Conservation (phyloP, 64 coral and sea anemone genomes). For the Catalaphyllia jardinei region DNA sequence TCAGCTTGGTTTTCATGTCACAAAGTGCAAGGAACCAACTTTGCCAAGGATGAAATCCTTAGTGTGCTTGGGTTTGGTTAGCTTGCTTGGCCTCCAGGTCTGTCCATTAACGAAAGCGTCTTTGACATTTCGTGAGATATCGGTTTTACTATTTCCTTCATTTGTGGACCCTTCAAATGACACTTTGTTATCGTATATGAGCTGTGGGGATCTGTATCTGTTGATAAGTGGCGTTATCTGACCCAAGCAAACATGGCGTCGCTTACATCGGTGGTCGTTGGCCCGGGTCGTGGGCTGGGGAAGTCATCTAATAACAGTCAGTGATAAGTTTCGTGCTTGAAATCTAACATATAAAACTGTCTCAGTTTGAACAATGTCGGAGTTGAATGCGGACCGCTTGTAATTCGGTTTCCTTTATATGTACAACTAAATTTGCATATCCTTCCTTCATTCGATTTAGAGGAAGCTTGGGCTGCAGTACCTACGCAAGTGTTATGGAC, state of each 20-base stretch:
- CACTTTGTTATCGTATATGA: constrained; percentile 41
- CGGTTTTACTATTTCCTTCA: constrained; percentile 18
- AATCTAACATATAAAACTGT: neutral
- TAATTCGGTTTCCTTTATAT: no score
- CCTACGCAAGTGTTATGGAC: no score
- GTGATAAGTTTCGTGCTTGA: neutral
- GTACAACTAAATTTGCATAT: no score
- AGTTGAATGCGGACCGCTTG: neutral
- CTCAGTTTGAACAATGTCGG: neutral
- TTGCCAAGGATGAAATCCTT: neutral
- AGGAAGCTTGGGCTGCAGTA: no score
- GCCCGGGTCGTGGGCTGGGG: constrained; percentile 14
- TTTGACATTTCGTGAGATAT: constrained; percentile 28
- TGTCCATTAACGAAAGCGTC: neutral
- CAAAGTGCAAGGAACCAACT: neutral
- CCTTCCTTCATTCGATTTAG: no score
- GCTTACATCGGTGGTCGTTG: neutral
- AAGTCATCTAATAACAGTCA: constrained; percentile 4
- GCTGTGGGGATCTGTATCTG: constrained; percentile 30
- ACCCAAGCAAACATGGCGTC: neutral
- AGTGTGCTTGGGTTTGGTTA: neutral
- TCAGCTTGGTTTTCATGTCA: neutral
- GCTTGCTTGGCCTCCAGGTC: neutral
- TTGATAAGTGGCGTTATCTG: constrained; percentile 39
- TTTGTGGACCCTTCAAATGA: constrained; percentile 40